Evolutionary conservation across 2,888 invertebrate species (phyloP).

Genomic region (Clunio marinus): DNA sequence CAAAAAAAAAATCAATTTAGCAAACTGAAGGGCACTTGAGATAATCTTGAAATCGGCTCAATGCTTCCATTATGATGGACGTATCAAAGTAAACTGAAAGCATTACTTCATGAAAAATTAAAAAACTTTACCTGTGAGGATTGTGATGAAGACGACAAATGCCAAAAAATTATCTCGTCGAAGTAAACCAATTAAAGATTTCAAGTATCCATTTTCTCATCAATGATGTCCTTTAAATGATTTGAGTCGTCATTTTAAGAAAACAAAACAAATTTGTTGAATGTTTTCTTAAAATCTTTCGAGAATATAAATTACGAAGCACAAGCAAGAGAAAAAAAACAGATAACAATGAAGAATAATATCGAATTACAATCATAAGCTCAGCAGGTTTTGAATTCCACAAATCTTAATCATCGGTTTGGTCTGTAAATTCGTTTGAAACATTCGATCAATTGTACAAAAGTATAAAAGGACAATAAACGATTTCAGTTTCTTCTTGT

Average conservation of each 20-base stretch:
- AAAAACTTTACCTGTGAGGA: constrained; percentile 29
- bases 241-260: not conserved
- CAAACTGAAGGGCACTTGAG: constrained; percentile 31
- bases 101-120: constrained; percentile 15
- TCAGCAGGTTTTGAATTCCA: constrained; percentile 8
- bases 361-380: not conserved
- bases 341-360: constrained; percentile 41
- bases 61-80: constrained; percentile 3
- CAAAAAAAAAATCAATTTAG: constrained; percentile 16
- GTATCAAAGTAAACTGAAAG: constrained; percentile 1
- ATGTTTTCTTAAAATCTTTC: not conserved
- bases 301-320: not conserved
- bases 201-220: constrained; percentile 24
- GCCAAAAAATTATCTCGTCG: not conserved
- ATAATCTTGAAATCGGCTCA: constrained; percentile 32
- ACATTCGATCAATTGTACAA: too few species aligned
- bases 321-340: constrained; percentile 5
- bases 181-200: constrained; percentile 21
- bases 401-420: too few species aligned
- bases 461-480: too few species aligned
- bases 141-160: too few species aligned
- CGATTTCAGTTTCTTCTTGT: too few species aligned
- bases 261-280: not conserved
- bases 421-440: too few species aligned
- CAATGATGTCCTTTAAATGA: not conserved